Evolutionary conservation across 1,140 invertebrate genomes (phyloP), one percentile per base, ranked within the genome.

Genomic region (Papilio machaon): DNA sequence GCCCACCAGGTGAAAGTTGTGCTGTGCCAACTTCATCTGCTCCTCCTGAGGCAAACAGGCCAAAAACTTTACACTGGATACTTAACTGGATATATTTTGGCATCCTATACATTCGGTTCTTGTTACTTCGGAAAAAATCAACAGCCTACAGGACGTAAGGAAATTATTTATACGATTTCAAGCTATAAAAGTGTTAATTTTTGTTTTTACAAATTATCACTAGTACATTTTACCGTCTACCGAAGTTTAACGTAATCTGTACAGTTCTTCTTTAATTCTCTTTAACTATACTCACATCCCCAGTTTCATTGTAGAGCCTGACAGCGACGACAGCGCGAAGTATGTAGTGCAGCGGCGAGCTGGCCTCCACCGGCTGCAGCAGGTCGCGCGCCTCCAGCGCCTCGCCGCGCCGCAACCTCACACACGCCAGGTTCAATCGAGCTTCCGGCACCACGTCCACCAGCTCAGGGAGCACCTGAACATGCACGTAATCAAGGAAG

Each of bases 391-490:
- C 99, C 91, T 99, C 98, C 82, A 97, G 95, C 2, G 98, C 96
- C 87, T 99, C 98, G 89, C 99, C 97, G 87, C 98, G 98, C 88
- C 97, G 97, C 15, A 99, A 95, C 91, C 99, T 97, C 93, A 99
- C 98, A 74, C 99, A 99, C 4, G 99, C 98, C 58, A 99, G 96
- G 95, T 99, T 99, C 0, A 94, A 95, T 79, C 99, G 96, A 7
- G 99, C 99, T 95, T 99, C 99, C 11, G 99, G 98, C 80, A 99
- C 97, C 0, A 99, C 97, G 94, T 99, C 99, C 4, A 99, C 97
- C 19, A 99, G 93, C 46, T 97, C 96, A 0, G 99, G 99, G 60
- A 99, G 95, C 17, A 99, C 96, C 96, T 98, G 95, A 11, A 58
- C 77, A 47, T 47, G 38, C 38, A 43, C 1, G 4, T 4, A 7